A percentile compares a stretch with the other conserved stretches of the same genome.
Conservation (phyloP, 2,113 vertebrate genomes). For the Otolemur garnettii region DNA sequence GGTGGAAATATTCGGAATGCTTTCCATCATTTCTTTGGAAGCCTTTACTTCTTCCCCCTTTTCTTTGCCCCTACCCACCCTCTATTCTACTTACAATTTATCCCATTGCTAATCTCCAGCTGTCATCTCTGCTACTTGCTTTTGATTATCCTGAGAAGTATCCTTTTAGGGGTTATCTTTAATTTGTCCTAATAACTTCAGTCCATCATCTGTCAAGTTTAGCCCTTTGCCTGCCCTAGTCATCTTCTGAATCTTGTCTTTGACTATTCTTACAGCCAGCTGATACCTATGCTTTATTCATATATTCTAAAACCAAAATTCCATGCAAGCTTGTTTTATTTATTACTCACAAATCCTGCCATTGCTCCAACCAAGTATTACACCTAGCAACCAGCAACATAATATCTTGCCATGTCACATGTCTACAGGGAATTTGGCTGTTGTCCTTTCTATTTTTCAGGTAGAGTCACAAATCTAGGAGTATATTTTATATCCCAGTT, state of each 20-base stretch:
- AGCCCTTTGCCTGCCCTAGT: background rate
- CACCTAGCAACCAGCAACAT: background rate
- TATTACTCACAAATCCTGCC: background rate
- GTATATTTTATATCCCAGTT: background rate
- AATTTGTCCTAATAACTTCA: background rate
- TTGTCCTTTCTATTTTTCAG: background rate
- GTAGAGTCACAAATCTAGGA: background rate
- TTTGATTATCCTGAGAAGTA: background rate
- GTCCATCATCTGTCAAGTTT: background rate
- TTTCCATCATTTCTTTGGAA: background rate
- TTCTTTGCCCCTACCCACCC: background rate
- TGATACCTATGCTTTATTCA: background rate
- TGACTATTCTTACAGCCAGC: background rate
- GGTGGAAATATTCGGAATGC: background rate
- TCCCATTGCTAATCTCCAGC: background rate
- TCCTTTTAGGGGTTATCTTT: background rate
- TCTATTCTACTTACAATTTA: background rate
- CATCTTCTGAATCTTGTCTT: background rate
- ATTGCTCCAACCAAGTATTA: background rate
- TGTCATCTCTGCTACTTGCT: constrained; percentile 8
- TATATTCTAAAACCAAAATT: constrained; percentile 8
- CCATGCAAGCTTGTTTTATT: background rate
- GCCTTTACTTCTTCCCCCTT: constrained; percentile 10
- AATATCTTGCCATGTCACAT: background rate
- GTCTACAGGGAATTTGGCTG: background rate